Evolutionary conservation across 1,140 invertebrate species (phyloP), one percentile per base, ranked within the genome.

Genomic region (Penaeus chinensis): DNA sequence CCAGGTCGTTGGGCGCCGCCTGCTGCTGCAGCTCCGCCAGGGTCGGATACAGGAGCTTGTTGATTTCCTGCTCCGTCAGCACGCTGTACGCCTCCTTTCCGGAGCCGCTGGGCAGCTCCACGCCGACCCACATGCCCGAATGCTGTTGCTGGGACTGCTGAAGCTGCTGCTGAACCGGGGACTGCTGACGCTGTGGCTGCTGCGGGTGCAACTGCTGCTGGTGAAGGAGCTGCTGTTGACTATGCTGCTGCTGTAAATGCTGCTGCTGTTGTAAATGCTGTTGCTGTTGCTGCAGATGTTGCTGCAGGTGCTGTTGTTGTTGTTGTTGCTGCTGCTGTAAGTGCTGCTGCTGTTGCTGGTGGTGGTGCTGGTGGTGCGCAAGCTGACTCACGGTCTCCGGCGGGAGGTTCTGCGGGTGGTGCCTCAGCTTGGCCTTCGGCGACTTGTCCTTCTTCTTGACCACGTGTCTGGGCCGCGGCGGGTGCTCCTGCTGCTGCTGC

Each of bases 291-390:
- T 78, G 88, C 13, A 63, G 83, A 47, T 88, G 86, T 32, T 74
- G 85, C 2, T 85, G 82, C 11, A 32, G 77, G 10, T 87, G 89
- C 20, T 85, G 85, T 27, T 88, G 89, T 24, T 85, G 85, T 10
- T 85, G 78, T 13, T 85, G 82, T 0, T 65, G 61, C 0, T 69
- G 76, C 22, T 86, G 80, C 5, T 60, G 77, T 22, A 80, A 71
- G n/a, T 84, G 89, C 1, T 78, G 85, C 37, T 89, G 89, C 22
- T 77, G 85, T 18, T 77, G 85, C 37, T 82, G 85, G 11, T 77
- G 66, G 18, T 86, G 74, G 18, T 77, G 91, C 62, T 90, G 89
- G 82, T 94, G 93, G 20, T 94, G 90, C 91, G 94, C 94, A 82
- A 93, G 90, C 18, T 93, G 93, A 11, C 85, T 80, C 10, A 82